Conservation (phyloP, 2,888 invertebrate genomes). For the Diplazon laetatorius region DNA sequence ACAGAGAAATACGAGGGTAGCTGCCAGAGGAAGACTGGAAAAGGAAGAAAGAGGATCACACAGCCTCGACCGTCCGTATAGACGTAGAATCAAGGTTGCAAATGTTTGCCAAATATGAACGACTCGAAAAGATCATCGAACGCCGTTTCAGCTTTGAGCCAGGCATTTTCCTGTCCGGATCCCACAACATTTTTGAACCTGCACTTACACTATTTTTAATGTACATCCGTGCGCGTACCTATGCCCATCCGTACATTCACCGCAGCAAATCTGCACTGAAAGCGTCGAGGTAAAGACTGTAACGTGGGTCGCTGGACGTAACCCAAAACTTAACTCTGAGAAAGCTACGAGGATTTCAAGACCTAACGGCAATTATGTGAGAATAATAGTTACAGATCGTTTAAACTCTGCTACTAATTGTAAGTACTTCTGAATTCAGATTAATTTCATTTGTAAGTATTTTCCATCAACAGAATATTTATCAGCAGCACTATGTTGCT, state of each 20-base stretch:
- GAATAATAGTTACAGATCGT: constrained; percentile 28
- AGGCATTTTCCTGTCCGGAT: constrained; percentile 37
- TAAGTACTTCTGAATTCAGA: background rate
- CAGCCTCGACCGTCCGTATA: constrained; percentile 9
- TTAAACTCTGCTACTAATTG: background rate
- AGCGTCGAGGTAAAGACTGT: constrained; percentile 33
- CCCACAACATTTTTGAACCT: constrained; percentile 50
- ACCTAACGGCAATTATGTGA: constrained; percentile 41
- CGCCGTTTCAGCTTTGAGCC: constrained; percentile 47
- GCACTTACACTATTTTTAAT: constrained; percentile 38
- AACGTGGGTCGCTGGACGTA: constrained; percentile 64
- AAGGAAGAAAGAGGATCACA: constrained; percentile 34
- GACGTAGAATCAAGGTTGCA: constrained; percentile 57
- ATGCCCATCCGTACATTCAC: constrained; percentile 62
- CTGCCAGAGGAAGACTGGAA: constrained; percentile 34
- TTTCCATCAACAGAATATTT: background rate
- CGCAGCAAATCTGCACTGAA: constrained; percentile 22
- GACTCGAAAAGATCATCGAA: constrained; percentile 68
- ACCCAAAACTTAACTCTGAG: constrained; percentile 65
- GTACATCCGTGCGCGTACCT: constrained; percentile 46
- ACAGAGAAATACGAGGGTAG: constrained; percentile 30
- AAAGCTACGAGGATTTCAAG: constrained; percentile 43
- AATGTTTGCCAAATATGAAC: constrained; percentile 74
- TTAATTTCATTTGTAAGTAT: background rate
- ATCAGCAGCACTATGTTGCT: background rate